Conservation (phyloP, 2,113 vertebrate species). For the Megatriorchis doriae region DNA sequence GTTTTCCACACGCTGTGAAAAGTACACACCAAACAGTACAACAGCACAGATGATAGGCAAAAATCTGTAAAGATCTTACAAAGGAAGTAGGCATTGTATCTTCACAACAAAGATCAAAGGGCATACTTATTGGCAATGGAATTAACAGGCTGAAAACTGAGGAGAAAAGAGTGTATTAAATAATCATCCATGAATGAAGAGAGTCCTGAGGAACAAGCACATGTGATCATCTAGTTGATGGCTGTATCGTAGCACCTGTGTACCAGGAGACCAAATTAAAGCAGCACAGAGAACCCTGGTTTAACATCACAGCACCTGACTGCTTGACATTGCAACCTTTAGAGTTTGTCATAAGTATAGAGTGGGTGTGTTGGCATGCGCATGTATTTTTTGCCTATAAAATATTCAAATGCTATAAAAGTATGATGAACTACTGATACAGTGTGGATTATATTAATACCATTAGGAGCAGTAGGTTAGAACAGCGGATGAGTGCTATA, state of each 20-base stretch:
- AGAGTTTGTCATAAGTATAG: background rate
- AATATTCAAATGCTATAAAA: background rate
- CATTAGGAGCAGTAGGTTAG: background rate
- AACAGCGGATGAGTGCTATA: accelerated
- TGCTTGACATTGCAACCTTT: background rate
- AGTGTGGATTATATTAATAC: background rate
- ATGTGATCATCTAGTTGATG: accelerated
- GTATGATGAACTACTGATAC: accelerated
- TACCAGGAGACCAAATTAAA: too few species aligned
- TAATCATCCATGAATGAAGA: background rate
- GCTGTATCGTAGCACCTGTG: accelerated
- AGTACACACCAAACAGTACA: accelerated
- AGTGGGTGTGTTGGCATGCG: background rate
- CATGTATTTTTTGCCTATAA: background rate
- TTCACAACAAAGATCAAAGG: background rate
- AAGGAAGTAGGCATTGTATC: background rate
- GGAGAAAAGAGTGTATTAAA: background rate
- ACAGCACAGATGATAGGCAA: background rate
- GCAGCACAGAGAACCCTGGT: background rate
- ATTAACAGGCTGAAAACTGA: background rate
- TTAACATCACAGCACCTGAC: accelerated
- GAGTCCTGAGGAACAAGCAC: background rate
- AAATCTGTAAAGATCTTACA: too few species aligned
- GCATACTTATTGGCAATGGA: background rate
- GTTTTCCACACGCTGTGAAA: accelerated